Base-by-base conservation (phyloP, 1,140 invertebrate genomes). In the Drosophila parvula region DNA sequence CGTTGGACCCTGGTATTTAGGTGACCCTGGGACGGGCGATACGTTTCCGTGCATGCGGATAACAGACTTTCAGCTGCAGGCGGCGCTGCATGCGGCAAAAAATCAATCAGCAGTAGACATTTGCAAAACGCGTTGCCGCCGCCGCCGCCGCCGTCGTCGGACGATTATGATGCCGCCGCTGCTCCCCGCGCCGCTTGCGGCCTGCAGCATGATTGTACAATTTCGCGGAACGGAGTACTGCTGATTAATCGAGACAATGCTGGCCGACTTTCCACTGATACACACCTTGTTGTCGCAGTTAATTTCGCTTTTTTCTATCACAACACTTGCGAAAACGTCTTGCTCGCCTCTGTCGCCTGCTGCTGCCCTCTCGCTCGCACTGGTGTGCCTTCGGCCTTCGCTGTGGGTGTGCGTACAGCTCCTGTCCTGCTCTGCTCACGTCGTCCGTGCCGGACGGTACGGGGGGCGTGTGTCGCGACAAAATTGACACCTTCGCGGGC, bases 51-150 rank as follows among this genome's bases (percentile, higher is more conserved):
- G 51, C 51, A 27, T 6, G 34, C 8, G 14, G 5, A 34, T 6
- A 43, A 27, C 16, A 3, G 14, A 64, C 28, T 14, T 60, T 27
- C 28, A 27, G 34, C 38, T 36, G 60, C 60, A 57, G 34, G 28
- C 48, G 5, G 36, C 28, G 27, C 40, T 76, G 73, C 82, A 88
- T 64, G 78, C 74, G 74, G 55, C 41, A 86, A 86, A 79, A 81
- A 86, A 86, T 86, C 83, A 86, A 86, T 86, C 79, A 77, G 64
- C 83, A 83, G 68, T 85, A 79, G 83, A 86, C 83, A 88, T 86
- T 89, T 86, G 83, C 84, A 86, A 85, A 86, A 88, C 75, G 79
- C 80, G 51, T 30, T 67, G 67, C 57, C 53, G 63, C 64, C 41
- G 76, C 69, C 60, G 69, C 32, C 63, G 65, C 44, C 36, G 73